A percentile compares a stretch with the other conserved stretches of the same genome.
Conservation (phyloP, 2,797 vertebrate species). For the Sebastolobus altivelis region DNA sequence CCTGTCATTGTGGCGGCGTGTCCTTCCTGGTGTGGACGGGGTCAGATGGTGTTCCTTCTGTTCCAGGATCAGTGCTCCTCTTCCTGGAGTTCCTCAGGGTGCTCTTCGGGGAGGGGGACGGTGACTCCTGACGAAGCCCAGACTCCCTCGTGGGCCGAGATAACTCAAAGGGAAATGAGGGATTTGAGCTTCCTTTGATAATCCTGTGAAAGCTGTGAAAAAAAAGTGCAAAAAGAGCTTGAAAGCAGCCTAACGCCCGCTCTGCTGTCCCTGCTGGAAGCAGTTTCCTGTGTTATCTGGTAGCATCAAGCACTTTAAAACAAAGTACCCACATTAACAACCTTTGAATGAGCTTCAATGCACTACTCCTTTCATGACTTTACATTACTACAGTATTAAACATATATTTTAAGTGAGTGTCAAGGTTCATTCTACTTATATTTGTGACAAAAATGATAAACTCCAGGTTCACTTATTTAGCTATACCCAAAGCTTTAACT, state of each 20-base stretch:
- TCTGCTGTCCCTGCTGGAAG: not conserved
- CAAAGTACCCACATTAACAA: not conserved
- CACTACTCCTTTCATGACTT: not conserved
- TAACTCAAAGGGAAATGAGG: constrained; percentile 28
- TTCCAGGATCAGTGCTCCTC: constrained; percentile 19
- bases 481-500: not conserved
- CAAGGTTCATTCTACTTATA: not conserved
- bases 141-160: constrained; percentile 34
- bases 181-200: constrained; percentile 53
- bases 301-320: constrained; percentile 5
- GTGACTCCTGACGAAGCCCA: constrained; percentile 50
- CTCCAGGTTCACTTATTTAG: not conserved
- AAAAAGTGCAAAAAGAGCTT: not conserved
- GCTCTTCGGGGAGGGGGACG: not conserved
- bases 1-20: constrained; percentile 19
- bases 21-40: constrained; percentile 33
- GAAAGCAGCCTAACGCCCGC: constrained; percentile 18
- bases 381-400: not conserved
- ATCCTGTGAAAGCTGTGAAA: constrained; percentile 12
- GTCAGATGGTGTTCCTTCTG: constrained; percentile 32
- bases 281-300: constrained; percentile 28
- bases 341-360: not conserved
- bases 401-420: not conserved
- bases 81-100: constrained; percentile 26
- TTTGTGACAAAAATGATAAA: not conserved